These are phyloP conservation scores for Samia ricini DNA, from an alignment of 1,140 invertebrate genomes.

Conservation along the genomic window DNA sequence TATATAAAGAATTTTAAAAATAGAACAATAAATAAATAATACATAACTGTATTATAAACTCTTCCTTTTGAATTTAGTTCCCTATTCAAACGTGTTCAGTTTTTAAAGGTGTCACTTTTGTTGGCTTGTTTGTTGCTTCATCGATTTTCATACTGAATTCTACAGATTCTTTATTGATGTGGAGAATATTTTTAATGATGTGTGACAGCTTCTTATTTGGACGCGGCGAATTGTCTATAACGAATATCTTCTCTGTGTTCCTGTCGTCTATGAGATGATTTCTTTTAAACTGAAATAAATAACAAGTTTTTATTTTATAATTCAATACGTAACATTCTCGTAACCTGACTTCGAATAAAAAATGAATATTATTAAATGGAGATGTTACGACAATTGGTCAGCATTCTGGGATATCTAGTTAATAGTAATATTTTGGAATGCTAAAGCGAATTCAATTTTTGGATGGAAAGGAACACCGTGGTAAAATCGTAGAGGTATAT, in stretches of 20 bases:
- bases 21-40: neutral
- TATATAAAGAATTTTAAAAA: neutral
- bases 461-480: too few relatives aligned
- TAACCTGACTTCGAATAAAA: too few relatives aligned
- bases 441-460: too few relatives aligned
- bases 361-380: too few relatives aligned
- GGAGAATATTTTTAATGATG: conserved; percentile 56
- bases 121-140: conserved; percentile 59
- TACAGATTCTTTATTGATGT: conserved; percentile 57
- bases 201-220: conserved; percentile 50
- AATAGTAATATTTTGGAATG: too few relatives aligned
- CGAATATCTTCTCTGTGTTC: conserved; percentile 56
- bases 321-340: too few relatives aligned
- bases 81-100: conserved; percentile 29
- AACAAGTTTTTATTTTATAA: neutral
- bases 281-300: conserved; percentile 37
- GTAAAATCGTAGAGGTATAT: too few relatives aligned
- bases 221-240: conserved; percentile 47
- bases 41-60: too few relatives aligned
- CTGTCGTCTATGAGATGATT: conserved; percentile 32
- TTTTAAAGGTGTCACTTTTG: conserved; percentile 60
- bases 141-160: conserved; percentile 57
- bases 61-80: neutral
- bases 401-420: too few relatives aligned
- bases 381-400: too few relatives aligned